These are phyloP conservation scores for Sphyrna mokarran DNA, from an alignment of 2,113 vertebrate species.

Conservation along the genomic window DNA sequence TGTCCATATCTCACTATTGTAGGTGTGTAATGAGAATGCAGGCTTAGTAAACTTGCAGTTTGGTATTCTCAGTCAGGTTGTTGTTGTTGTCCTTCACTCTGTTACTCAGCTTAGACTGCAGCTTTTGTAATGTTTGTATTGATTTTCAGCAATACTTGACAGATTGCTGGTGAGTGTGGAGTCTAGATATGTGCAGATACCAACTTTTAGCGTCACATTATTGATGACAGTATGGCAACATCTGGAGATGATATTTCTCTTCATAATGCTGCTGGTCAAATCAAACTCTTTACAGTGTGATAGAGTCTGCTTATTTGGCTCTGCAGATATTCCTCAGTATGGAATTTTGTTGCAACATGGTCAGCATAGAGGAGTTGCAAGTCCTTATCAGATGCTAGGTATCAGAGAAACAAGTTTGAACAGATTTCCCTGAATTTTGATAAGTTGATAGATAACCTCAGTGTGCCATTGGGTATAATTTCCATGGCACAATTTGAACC, in stretches of 20 bases:
- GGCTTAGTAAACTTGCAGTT: background rate
- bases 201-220: background rate
- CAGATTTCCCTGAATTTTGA: no score
- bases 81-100: background rate
- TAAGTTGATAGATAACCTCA: no score
- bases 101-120: background rate
- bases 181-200: background rate
- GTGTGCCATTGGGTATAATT: no score
- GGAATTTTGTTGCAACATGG: background rate
- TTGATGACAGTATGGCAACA: background rate
- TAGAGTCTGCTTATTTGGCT: background rate
- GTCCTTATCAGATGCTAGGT: no score
- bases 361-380: background rate
- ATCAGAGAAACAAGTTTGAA: no score
- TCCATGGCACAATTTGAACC: no score
- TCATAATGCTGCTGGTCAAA: background rate
- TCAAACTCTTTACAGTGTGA: background rate
- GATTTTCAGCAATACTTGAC: background rate
- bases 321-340: background rate
- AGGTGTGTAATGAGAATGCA: background rate
- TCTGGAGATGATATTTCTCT: background rate
- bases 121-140: background rate
- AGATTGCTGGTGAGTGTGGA: background rate
- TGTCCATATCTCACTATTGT: background rate
- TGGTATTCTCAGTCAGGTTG: background rate